Evolutionary conservation across 1,140 invertebrate species (phyloP).

Genomic region (Littorina saxatilis): DNA sequence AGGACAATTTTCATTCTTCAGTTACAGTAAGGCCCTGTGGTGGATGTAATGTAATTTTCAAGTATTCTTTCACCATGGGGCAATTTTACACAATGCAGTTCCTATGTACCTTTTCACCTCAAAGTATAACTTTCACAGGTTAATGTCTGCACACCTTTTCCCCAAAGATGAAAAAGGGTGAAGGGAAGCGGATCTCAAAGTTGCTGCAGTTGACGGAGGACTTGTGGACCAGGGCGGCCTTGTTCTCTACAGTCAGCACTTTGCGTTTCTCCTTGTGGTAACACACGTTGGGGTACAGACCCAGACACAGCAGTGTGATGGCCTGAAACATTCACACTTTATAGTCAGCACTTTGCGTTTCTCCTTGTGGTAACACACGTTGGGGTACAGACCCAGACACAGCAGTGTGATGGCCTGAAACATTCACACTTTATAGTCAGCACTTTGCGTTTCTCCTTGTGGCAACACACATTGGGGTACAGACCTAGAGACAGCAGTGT

Average conservation of each 20-base stretch:
- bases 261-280: slow-evolving; percentile 96
- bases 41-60: too few species aligned
- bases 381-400: slow-evolving; percentile 95
- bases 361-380: slow-evolving; percentile 96
- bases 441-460: slow-evolving; percentile 93
- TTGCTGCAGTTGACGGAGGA: slow-evolving; percentile 96
- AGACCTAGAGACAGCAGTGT: slow-evolving; percentile 92
- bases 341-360: slow-evolving; percentile 68
- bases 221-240: slow-evolving; percentile 95
- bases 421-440: background rate
- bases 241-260: slow-evolving; percentile 96
- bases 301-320: slow-evolving; percentile 90
- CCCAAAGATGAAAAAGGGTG: slow-evolving; percentile 97
- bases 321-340: slow-evolving; percentile 58
- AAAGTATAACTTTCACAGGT: slow-evolving; percentile 72
- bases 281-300: slow-evolving; percentile 97
- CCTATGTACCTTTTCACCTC: slow-evolving; percentile 86
- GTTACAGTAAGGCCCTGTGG: too few species aligned
- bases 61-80: too few species aligned
- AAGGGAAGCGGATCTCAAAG: slow-evolving; percentile 88
- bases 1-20: too few species aligned
- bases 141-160: slow-evolving; percentile 85
- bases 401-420: slow-evolving; percentile 84
- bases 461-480: slow-evolving; percentile 97
- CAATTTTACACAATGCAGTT: too few species aligned